Percentiles rank a stretch among this genome's conserved stretches.
phyloP scores from a whole-genome alignment of 2,113 vertebrate genomes.

The Rhadina sibilatrix region DNA sequence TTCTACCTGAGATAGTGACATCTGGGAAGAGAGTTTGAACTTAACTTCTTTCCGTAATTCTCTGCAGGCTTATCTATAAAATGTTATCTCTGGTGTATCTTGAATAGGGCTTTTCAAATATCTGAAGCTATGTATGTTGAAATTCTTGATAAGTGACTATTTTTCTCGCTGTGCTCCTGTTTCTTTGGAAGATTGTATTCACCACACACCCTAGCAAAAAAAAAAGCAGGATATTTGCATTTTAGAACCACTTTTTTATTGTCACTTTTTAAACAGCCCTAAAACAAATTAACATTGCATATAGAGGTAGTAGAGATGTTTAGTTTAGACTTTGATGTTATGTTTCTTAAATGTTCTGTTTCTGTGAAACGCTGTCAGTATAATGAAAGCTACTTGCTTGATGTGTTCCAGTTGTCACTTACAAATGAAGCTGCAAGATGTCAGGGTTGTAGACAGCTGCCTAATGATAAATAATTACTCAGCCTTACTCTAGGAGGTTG shows the following conservation, averaged over 20 bases:
- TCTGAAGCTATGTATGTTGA: not conserved
- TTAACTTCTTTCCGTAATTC: not conserved
- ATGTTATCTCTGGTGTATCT: not conserved
- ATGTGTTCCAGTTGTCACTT: not conserved
- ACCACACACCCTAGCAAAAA: not conserved
- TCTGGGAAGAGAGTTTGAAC: not conserved
- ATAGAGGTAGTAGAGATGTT: not conserved
- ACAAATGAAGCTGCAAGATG: not conserved
- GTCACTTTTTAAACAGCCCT: not conserved
- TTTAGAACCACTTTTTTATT: not conserved
- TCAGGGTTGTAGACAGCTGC: not conserved
- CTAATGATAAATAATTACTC: constrained; percentile 8
- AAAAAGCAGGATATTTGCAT: not conserved
- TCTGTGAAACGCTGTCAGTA: not conserved
- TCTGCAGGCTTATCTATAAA: not conserved
- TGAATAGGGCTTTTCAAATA: not conserved
- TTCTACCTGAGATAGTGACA: not conserved
- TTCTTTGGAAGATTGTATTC: not conserved
- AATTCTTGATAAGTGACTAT: not conserved
- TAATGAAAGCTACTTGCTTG: not conserved
- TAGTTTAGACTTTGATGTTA: not conserved
- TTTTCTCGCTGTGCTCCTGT: not conserved
- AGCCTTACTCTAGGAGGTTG: not conserved
- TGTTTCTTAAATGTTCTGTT: not conserved
- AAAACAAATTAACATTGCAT: not conserved